Evolutionary conservation across 1,140 invertebrate genomes (phyloP).

Genomic region (Meteorus sp.): DNA sequence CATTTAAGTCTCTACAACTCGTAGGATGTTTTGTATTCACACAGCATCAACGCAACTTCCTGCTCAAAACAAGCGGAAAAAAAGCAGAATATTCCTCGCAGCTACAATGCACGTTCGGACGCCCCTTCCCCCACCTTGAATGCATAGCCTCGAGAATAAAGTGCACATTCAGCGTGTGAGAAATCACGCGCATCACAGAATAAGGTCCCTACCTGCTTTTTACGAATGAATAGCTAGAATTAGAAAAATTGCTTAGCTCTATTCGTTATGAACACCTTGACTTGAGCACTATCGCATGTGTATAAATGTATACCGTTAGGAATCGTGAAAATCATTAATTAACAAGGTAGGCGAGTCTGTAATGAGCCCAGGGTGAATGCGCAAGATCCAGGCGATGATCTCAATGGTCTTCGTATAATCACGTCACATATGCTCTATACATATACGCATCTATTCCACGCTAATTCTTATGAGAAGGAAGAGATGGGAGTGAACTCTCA

Average conservation of each 20-base stretch:
- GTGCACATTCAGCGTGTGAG: conserved; percentile 9
- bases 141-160: neutral
- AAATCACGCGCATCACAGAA: neutral
- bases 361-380: conserved; percentile 18
- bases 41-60: conserved; percentile 15
- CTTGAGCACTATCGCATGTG: neutral
- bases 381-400: conserved; percentile 26
- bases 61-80: neutral
- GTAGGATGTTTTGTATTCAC: conserved; percentile 13
- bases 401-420: conserved; percentile 26
- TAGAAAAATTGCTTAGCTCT: conserved; percentile 23
- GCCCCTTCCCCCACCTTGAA: neutral
- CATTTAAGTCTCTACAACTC: neutral
- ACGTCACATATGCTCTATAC: too few relatives aligned
- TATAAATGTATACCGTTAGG: conserved; percentile 16
- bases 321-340: conserved; percentile 32
- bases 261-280: neutral
- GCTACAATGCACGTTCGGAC: too few relatives aligned
- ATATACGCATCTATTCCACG: too few relatives aligned
- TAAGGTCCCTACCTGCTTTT: neutral
- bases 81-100: neutral
- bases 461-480: too few relatives aligned
- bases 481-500: too few relatives aligned
- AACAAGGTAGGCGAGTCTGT: conserved; percentile 28
- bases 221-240: conserved; percentile 13